Conservation (phyloP, 2,888 invertebrate genomes). For the Acronicta leporina region DNA sequence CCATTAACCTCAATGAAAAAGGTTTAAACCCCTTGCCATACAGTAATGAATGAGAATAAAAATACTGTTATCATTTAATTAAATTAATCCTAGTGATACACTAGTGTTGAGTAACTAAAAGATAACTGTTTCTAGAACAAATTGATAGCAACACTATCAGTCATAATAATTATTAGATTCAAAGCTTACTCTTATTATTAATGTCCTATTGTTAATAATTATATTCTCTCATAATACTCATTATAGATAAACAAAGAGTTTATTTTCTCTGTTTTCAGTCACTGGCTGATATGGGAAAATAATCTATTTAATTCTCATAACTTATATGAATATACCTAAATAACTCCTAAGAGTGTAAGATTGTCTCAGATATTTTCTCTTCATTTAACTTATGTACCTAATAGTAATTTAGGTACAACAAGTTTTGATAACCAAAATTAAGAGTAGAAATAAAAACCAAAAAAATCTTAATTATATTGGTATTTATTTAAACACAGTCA, state of each 20-base stretch:
- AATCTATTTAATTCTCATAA: neutral
- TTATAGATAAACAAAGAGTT: neutral
- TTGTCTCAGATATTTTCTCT: too few species aligned
- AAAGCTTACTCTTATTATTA: conserved; percentile 21
- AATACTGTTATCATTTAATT: neutral
- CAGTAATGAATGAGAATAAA: neutral
- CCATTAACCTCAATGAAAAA: neutral
- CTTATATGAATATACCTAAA: neutral
- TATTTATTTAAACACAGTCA: too few species aligned
- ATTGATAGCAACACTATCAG: conserved; percentile 3
- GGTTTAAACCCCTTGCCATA: neutral
- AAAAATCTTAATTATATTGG: too few species aligned
- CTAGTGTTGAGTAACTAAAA: conserved; percentile 5
- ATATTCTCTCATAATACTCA: conserved; percentile 14
- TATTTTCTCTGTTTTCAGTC: neutral
- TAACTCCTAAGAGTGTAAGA: too few species aligned
- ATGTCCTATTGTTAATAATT: conserved; percentile 17
- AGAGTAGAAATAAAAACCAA: too few species aligned
- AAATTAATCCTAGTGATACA: conserved; percentile 11
- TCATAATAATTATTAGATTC: conserved; percentile 20
- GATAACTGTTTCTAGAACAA: conserved; percentile 27
- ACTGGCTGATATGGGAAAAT: conserved; percentile 3
- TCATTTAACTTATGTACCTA: too few species aligned
- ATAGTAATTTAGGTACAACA: too few species aligned
- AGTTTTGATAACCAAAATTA: too few species aligned